Evolutionary conservation across 2,888 invertebrate genomes (phyloP).

Genomic region (Odontomyia ornata): DNA sequence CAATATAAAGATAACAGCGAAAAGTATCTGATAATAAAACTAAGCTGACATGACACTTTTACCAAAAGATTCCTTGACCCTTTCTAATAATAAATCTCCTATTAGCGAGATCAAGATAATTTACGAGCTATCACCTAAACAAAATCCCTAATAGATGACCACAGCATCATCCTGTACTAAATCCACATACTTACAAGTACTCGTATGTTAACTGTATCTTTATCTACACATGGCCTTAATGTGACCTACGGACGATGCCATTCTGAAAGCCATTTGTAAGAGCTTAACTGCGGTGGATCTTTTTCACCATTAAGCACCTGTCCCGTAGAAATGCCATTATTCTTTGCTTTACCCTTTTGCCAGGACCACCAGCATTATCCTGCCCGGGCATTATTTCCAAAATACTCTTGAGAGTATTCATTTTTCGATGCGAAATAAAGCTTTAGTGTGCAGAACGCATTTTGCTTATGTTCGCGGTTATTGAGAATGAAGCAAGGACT

Average conservation of each 20-base stretch:
- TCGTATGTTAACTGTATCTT: not conserved
- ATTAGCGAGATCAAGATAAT: constrained; percentile 43
- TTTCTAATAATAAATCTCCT: constrained; percentile 34
- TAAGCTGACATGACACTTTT: constrained; percentile 39
- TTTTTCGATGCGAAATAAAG: constrained; percentile 12
- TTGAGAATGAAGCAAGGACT: not conserved
- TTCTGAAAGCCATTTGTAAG: not conserved
- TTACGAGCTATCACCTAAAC: constrained; percentile 32
- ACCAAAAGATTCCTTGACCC: constrained; percentile 38
- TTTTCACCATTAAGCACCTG: constrained; percentile 20
- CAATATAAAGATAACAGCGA: constrained; percentile 12
- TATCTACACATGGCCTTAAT: not conserved
- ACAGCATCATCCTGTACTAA: not conserved
- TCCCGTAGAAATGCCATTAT: constrained; percentile 27
- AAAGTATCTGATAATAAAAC: constrained; percentile 25
- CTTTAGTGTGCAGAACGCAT: not conserved
- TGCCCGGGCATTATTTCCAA: constrained; percentile 10
- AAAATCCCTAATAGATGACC: constrained; percentile 41
- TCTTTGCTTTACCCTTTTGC: constrained; percentile 34
- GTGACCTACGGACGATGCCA: not conserved
- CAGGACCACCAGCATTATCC: not conserved
- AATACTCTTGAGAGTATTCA: constrained; percentile 9
- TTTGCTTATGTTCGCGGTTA: not conserved
- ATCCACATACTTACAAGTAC: no score
- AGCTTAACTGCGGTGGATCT: not conserved